Evolutionary conservation across 1,140 invertebrate genomes (phyloP).

Genomic region (Proctacanthus coquilletti): DNA sequence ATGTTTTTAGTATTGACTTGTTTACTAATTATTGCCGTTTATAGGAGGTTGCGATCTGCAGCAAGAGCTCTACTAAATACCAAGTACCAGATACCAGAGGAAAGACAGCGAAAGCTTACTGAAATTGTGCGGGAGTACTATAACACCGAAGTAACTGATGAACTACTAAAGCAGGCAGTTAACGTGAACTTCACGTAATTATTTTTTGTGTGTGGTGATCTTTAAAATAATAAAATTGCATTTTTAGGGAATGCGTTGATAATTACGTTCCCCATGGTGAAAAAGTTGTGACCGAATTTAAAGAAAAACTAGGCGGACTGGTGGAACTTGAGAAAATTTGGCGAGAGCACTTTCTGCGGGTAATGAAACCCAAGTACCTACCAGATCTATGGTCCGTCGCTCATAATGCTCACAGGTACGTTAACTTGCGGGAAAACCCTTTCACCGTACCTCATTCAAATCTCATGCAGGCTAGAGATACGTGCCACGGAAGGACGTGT

Average conservation of each 20-base stretch:
- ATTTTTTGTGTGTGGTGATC: slow-evolving; percentile 1
- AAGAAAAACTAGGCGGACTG: slow-evolving; percentile 39
- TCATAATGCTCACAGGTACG: slow-evolving; percentile 42
- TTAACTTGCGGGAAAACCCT: not conserved
- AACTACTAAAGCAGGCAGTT: slow-evolving; percentile 32
- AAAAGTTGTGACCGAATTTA: slow-evolving; percentile 49
- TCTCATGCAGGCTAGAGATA: slow-evolving; percentile 31
- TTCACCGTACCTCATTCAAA: slow-evolving; percentile 5
- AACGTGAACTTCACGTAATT: slow-evolving; percentile 29
- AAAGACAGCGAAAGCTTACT: slow-evolving; percentile 35
- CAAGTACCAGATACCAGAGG: slow-evolving; percentile 35
- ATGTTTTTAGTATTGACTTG: no score
- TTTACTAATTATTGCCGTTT: slow-evolving; percentile 10
- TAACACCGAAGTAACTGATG: slow-evolving; percentile 29
- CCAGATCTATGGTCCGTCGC: slow-evolving; percentile 61
- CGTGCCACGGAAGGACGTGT: slow-evolving; percentile 34
- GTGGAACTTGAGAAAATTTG: slow-evolving; percentile 54
- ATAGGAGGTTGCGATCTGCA: slow-evolving; percentile 45
- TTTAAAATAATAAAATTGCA: slow-evolving; percentile 3
- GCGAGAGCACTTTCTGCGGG: slow-evolving; percentile 58
- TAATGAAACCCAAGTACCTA: slow-evolving; percentile 55
- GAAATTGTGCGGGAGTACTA: slow-evolving; percentile 32
- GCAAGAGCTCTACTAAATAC: slow-evolving; percentile 44
- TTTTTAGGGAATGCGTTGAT: slow-evolving; percentile 31
- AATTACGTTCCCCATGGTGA: slow-evolving; percentile 46